Evolutionary conservation across 2,797 vertebrate genomes (phyloP).

Genomic region (Falco naumanni): DNA sequence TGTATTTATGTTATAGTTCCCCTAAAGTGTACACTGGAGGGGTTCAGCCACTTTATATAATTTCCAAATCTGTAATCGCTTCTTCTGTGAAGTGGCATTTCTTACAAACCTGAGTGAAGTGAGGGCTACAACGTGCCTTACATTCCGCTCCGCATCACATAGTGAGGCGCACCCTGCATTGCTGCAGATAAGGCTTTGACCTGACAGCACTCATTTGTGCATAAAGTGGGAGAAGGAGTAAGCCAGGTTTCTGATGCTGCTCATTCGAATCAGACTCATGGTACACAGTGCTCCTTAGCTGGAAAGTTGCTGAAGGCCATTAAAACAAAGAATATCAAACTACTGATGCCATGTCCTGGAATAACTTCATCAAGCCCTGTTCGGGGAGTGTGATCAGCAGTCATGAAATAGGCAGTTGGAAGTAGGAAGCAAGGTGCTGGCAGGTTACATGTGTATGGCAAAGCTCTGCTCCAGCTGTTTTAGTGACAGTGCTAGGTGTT

Average conservation of each 20-base stretch:
- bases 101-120: background rate
- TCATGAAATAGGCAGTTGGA: background rate
- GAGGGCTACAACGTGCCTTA: background rate
- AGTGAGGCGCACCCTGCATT: background rate
- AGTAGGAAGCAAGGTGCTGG: background rate
- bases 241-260: background rate
- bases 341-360: background rate
- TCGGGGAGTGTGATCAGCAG: background rate
- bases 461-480: background rate
- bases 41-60: background rate
- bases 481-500: background rate
- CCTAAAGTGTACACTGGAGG: background rate
- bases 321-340: background rate
- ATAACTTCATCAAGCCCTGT: background rate
- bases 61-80: background rate
- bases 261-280: background rate
- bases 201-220: background rate
- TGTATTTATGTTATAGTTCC: background rate
- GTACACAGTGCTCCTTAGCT: background rate
- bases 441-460: fast-evolving
- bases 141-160: background rate
- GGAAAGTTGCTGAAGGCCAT: background rate
- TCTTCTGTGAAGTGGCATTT: slow-evolving; percentile 25
- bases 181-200: background rate
- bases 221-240: background rate